Conservation (phyloP, 2,797 vertebrate genomes). For the Danio tinwini region DNA sequence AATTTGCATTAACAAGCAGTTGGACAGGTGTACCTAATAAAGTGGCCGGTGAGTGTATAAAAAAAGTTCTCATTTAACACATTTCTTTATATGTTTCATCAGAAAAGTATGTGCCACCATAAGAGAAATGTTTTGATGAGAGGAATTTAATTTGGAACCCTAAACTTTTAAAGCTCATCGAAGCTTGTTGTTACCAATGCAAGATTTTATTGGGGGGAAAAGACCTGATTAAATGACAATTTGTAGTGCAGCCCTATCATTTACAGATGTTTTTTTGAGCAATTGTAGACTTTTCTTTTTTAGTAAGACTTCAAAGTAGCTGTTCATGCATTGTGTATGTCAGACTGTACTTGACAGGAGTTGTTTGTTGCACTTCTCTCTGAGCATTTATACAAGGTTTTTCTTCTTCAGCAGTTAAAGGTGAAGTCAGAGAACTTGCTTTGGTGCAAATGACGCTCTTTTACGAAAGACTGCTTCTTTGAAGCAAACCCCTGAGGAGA, state of each 20-base stretch:
- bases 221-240: not conserved
- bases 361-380: not conserved
- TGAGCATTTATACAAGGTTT: slow-evolving; percentile 17
- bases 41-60: too few species aligned
- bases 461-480: slow-evolving; percentile 46
- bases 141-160: too few species aligned
- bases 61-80: too few species aligned
- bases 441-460: slow-evolving; percentile 27
- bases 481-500: slow-evolving; percentile 57
- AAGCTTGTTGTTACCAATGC: too few species aligned
- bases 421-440: slow-evolving; percentile 22
- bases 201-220: too few species aligned
- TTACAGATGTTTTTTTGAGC: not conserved
- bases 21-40: too few species aligned
- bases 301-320: not conserved
- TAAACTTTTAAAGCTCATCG: too few species aligned
- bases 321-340: not conserved
- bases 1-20: too few species aligned
- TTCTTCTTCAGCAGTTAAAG: slow-evolving; percentile 25
- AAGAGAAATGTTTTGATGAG: too few species aligned
- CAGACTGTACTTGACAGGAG: not conserved
- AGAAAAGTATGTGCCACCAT: too few species aligned
- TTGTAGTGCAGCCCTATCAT: not conserved
- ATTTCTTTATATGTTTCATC: too few species aligned
- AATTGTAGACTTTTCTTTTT: not conserved